Conservation (phyloP, 2,113 vertebrate genomes). For the Pycnonotus jocosus region DNA sequence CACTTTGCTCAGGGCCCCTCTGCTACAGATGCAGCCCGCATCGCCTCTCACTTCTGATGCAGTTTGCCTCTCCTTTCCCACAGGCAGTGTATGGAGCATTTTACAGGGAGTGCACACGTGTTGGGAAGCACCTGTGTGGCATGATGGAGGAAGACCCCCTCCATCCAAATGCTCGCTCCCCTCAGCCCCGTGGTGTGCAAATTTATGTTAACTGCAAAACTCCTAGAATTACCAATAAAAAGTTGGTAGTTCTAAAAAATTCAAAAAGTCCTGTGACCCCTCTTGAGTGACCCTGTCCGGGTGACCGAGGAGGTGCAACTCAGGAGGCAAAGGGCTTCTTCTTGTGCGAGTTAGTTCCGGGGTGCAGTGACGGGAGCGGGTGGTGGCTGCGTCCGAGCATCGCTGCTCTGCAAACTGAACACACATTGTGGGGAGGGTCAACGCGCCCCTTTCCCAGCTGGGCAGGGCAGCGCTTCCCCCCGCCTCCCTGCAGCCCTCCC, state of each 20-base stretch:
- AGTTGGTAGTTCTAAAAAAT: too few species aligned
- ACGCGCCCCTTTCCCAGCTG: background rate
- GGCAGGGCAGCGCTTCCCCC: background rate
- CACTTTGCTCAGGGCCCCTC: background rate
- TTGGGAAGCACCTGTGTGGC: background rate
- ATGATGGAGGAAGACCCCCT: fast-evolving
- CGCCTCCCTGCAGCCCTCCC: background rate
- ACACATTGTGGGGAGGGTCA: fast-evolving
- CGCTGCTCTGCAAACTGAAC: fast-evolving
- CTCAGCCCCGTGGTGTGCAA: background rate
- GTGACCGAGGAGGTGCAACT: background rate
- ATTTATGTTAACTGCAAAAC: too few species aligned
- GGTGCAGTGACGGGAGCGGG: fast-evolving
- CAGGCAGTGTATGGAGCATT: fast-evolving
- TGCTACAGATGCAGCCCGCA: background rate
- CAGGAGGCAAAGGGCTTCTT: background rate
- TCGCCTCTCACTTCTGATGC: background rate
- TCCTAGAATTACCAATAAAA: too few species aligned
- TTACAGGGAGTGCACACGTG: fast-evolving
- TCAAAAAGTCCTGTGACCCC: background rate
- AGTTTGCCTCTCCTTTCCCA: background rate
- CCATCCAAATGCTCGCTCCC: fast-evolving
- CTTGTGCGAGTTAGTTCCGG: fast-evolving
- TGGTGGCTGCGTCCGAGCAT: background rate
- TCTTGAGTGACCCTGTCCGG: too few species aligned